Evolutionary conservation across 2,888 invertebrate genomes (phyloP), one percentile per base, ranked within the genome.

Genomic region (Ectropis crepuscularia): DNA sequence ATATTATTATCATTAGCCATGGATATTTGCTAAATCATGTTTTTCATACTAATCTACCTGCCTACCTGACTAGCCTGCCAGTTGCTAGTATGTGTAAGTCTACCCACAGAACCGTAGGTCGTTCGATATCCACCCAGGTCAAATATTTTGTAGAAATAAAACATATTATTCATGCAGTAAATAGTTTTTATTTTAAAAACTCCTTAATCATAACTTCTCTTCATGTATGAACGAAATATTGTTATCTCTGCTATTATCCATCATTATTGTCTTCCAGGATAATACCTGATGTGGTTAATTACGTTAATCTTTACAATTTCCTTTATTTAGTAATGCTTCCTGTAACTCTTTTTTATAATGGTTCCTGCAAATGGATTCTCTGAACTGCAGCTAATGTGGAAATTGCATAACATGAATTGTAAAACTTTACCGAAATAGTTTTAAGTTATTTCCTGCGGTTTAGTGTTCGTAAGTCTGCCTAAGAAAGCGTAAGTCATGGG

Each of bases 201-300:
- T 82, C 85, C 83, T 87, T 87, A 86, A 54, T 46, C 82, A 83
- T 88, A 86, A 88, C 82, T 83, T 75, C 85, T 86, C 78, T 84
- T 83, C 86, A 83, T 81, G 81, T 85, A 57, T 65, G 84, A 87
- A 88, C 84, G 86, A 87, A 89, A 87, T 88, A 86, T 86, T 80
- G 83, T 87, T 48, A 83, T 82, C 78, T 89, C 79, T 87, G 87
- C 86, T 90, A 90, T 88, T 86, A 87, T 86, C 85, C 88, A 80
- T 86, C 89, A 90, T 92, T 92, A 92, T 92, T 92, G 92, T 92
- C 92, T 87, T 88, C 88, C 92, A 89, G 90, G 89, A 85, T 88
- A 86, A 86, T 76, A 86, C 89, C 89, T 90, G 89, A 76, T 79
- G 77, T 74, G 76, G 78, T 77, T 78, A 81, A 75, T 77, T 76